These are phyloP conservation scores for Monopis laevigella DNA, from an alignment of 2,888 invertebrate genomes.

Conservation along the genomic window DNA sequence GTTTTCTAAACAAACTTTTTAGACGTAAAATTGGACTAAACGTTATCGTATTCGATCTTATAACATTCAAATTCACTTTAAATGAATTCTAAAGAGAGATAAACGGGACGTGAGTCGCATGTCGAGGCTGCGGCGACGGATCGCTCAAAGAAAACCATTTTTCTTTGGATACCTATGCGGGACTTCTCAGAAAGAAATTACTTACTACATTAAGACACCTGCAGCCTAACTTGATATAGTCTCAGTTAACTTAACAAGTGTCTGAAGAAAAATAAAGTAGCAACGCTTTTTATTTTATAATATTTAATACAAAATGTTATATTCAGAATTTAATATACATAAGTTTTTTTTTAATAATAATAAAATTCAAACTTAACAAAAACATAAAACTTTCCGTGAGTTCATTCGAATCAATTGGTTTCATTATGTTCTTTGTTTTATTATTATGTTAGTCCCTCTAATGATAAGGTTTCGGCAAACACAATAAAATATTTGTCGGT, in stretches of 20 bases:
- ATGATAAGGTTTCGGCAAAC: slow-evolving; percentile 35
- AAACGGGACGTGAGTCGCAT: slow-evolving; percentile 44
- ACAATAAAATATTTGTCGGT: slow-evolving; percentile 46
- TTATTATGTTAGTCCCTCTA: slow-evolving; percentile 23
- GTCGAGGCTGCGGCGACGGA: slow-evolving; percentile 34
- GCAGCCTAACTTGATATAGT: not conserved
- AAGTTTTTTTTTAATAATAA: no score
- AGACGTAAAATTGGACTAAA: slow-evolving; percentile 23
- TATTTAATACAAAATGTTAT: no score
- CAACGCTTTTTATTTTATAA: not conserved
- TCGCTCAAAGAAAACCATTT: slow-evolving; percentile 31
- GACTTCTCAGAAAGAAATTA: slow-evolving; percentile 23
- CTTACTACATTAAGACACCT: slow-evolving; percentile 50
- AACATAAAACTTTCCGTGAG: no score
- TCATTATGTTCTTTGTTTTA: no score
- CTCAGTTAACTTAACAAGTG: not conserved
- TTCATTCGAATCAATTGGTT: no score
- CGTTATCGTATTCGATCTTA: slow-evolving; percentile 60
- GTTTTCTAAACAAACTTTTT: not conserved
- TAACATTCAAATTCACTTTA: slow-evolving; percentile 57
- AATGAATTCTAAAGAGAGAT: slow-evolving; percentile 52
- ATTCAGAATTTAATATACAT: no score
- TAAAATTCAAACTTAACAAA: no score
- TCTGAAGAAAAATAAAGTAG: not conserved
- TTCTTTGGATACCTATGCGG: slow-evolving; percentile 1